Evolutionary conservation across 1,140 invertebrate genomes (phyloP), one percentile per base, ranked within the genome.

Genomic region (Chironomus tepperi): DNA sequence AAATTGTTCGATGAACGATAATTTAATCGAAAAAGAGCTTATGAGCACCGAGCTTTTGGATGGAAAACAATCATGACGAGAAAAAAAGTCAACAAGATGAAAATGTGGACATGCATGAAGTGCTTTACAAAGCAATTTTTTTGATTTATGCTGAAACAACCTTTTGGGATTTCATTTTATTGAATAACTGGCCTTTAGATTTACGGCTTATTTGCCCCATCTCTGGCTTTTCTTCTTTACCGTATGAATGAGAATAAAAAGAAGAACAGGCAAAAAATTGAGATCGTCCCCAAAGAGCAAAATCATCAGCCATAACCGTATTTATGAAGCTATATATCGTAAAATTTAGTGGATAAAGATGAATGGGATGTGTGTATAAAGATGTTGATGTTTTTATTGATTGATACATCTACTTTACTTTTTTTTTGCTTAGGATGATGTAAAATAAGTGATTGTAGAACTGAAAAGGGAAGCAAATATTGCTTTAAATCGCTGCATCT

Each of bases 131-230:
- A 57, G 47, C 47, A 57, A 57, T 57, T 57, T 34, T 34, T 57
- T 15, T 57, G 47, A 57, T 57, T 57, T 57, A 57, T 57, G 47
- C 47, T 15, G 47, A 57, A 57, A 57, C 47, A n/a, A 57, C 47
- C 47, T 57, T 57, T 57, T 57, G 47, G 47, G 47, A 57, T n/a
- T 57, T 57, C 47, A 57, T 57, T n/a, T 34, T 57, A 57, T 57
- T 57, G 47, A 57, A 57, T 57, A 57, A 57, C 47, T 57, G 47
- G 47, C n/a, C 47, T 57, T n/a, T 57, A 12, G 12, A 57, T 57
- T 57, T 57, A 57, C 12, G 47, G 47, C 47, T 57, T 57, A 57
- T 57, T 57, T 57, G 47, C 24, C 24, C 5, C 24, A 34, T 34
- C 5, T 34, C 24, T 34, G 24, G 24, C 5, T 57, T 6, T 47